A percentile compares a stretch with the other conserved stretches of the same genome.
Evolutionary conservation across 2,888 invertebrate species (phyloP).

Genomic region (Teleogryllus oceanicus): DNA sequence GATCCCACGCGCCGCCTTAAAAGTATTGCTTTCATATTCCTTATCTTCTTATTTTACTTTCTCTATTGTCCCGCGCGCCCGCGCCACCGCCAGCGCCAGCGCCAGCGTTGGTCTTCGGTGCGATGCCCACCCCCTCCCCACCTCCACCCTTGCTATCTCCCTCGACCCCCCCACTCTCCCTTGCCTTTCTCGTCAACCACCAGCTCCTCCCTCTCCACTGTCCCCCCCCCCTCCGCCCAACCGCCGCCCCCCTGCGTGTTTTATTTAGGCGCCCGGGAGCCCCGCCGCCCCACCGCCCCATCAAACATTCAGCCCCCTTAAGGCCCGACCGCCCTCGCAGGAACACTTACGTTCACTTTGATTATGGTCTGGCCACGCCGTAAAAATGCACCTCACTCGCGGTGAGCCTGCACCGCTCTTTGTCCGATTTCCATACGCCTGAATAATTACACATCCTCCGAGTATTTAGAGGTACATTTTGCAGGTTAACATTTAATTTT

Average conservation of each 20-base stretch:
- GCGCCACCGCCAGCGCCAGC: too few species aligned
- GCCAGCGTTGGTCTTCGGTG: too few species aligned
- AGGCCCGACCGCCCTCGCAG: background rate
- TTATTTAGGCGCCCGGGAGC: background rate
- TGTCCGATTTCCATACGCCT: background rate
- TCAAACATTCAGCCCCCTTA: background rate
- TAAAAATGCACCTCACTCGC: background rate
- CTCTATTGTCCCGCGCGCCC: too few species aligned
- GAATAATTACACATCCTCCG: background rate
- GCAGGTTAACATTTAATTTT: background rate
- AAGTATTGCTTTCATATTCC: too few species aligned
- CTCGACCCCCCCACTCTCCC: background rate
- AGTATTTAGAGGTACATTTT: background rate
- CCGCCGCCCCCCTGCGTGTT: background rate
- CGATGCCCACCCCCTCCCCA: too few species aligned
- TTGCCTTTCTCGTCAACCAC: background rate
- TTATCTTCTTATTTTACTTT: too few species aligned
- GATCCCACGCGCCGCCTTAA: too few species aligned
- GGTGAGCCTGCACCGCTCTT: background rate
- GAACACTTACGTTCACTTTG: conserved; percentile 11
- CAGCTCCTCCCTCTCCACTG: background rate
- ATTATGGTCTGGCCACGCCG: background rate
- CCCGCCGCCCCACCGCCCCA: background rate
- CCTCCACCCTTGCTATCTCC: too few species aligned
- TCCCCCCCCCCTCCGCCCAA: background rate